Evolutionary conservation across 2,113 vertebrate species (phyloP), one percentile per base, ranked within the genome.

Genomic region (Columba livia): DNA sequence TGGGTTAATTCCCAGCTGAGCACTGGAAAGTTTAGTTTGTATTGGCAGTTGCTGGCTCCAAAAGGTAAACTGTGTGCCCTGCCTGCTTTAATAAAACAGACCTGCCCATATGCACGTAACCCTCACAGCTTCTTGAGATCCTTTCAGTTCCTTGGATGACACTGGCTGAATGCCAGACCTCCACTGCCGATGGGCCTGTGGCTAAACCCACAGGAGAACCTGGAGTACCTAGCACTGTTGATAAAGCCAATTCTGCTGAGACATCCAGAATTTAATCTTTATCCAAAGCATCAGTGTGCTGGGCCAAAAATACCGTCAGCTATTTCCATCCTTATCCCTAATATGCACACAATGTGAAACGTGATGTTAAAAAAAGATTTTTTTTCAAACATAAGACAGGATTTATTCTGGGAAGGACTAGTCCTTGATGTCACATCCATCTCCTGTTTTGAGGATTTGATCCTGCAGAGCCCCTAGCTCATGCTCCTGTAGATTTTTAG

Each of bases 271-370:
- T 80, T 60, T 92, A 82, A 57, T 83, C 85, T 74, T 80, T 34
- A 67, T 50, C 44, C 42, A 79, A 91, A 96, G 48, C 15, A 80
- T 28, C 40, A 31, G 28, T 12, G 19, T 80, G 29, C 51, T 71
- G 48, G 36, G 82, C 88, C 65, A 94, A 95, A 95, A 94, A 74
- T 64, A 81, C 32, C 18, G 28, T 80, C 83, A 90, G 75, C 26
- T 83, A 11, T 87, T 96, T 85, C 57, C 32, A 75, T 78, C n/a
- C 57, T 80, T 58, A 54, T 67, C n/a, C 67, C 9, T 72, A 31
- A 81, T 24, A 57, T 2, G 18, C 21, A 26, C 38, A 78, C 75
- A 86, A 65, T 75, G 48, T 47, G 61, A 89, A 86, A 54, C 13
- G 5, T 6, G 18, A 40, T 20, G 28, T 67, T 88, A 65, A 81